Evolutionary conservation across 2,113 vertebrate genomes (phyloP).

Genomic region (Heliornis fulica): DNA sequence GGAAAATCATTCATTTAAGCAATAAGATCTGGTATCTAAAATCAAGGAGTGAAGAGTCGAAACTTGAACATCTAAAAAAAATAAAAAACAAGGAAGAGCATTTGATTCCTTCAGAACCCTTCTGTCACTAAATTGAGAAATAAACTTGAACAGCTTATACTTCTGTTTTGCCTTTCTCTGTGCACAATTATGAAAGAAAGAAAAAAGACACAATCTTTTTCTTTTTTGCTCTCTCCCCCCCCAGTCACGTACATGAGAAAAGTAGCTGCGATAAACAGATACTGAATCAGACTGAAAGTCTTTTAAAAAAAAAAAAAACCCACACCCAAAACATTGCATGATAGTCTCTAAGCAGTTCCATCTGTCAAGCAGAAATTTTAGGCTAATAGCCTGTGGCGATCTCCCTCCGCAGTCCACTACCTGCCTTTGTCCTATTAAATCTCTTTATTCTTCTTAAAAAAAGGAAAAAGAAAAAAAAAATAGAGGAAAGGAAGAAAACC

Average conservation of each 20-base stretch:
- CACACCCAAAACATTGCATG: slow-evolving; percentile 92
- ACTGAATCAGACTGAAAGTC: slow-evolving; percentile 80
- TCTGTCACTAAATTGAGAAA: background rate
- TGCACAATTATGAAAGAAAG: slow-evolving; percentile 1
- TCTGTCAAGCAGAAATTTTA: slow-evolving; percentile 95
- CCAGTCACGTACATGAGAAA: slow-evolving; percentile 73
- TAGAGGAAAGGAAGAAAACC: slow-evolving; percentile 74
- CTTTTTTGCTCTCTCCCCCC: background rate
- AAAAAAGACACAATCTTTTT: background rate
- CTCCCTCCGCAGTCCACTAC: slow-evolving; percentile 88
- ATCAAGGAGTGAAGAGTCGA: background rate
- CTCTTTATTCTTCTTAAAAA: slow-evolving; percentile 84
- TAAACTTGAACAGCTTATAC: background rate
- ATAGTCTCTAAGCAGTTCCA: slow-evolving; percentile 98
- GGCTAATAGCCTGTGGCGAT: slow-evolving; percentile 92
- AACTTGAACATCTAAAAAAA: background rate
- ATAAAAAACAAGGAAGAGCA: background rate
- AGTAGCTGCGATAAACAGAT: slow-evolving; percentile 83
- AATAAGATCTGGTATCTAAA: slow-evolving; percentile 18
- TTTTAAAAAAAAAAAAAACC: slow-evolving; percentile 21
- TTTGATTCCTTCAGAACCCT: slow-evolving; percentile 1
- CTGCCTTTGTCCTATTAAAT: slow-evolving; percentile 95
- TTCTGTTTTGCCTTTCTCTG: slow-evolving; percentile 24
- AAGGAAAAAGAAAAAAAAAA: slow-evolving; percentile 65
- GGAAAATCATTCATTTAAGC: slow-evolving; percentile 27